Conservation (phyloP, 2,113 vertebrate species). For the Malurus melanocephalus region DNA sequence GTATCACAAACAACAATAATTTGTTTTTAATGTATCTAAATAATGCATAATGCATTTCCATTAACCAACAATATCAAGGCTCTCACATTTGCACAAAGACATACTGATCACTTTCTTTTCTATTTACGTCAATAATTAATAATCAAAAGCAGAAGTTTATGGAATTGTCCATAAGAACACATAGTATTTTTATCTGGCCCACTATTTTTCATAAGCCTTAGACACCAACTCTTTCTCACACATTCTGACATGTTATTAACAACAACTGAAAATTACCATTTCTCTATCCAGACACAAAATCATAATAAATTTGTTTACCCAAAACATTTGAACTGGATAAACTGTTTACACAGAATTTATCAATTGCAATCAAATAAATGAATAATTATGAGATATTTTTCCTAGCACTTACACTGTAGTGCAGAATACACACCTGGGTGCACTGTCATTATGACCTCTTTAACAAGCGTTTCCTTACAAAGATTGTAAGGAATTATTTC, state of each 20-base stretch:
- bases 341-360: neutral
- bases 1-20: neutral
- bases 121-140: neutral
- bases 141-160: neutral
- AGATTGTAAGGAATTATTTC: neutral
- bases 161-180: neutral
- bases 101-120: neutral
- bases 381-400: neutral
- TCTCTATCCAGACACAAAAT: neutral
- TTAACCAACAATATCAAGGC: neutral
- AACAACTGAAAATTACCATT: neutral
- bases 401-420: neutral
- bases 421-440: neutral
- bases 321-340: neutral
- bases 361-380: neutral
- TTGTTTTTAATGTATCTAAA: neutral
- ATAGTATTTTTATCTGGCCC: neutral
- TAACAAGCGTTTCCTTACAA: neutral
- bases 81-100: neutral
- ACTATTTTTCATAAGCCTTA: neutral
- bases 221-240: neutral
- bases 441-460: neutral
- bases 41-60: neutral
- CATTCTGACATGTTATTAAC: neutral
- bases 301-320: neutral